Percentiles rank a stretch among this genome's conserved stretches.
These are phyloP conservation scores for Ophion slaviceki DNA, from an alignment of 2,888 invertebrate genomes.

Conservation along the genomic window DNA sequence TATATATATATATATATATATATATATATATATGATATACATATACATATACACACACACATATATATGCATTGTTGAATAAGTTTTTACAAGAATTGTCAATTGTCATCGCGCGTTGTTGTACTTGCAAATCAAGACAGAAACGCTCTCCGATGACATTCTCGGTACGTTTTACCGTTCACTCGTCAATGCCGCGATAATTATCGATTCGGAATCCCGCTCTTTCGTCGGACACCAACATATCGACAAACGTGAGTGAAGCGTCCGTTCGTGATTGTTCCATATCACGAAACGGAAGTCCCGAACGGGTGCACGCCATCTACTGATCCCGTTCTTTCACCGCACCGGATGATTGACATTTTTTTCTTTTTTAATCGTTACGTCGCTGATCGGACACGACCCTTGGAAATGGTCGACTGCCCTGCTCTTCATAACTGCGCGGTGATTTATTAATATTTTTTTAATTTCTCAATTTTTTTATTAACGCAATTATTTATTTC, in stretches of 20 bases:
- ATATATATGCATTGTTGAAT: neutral
- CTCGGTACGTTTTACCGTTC: slow-evolving; percentile 56
- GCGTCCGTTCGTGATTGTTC: slow-evolving; percentile 47
- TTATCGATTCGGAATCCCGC: slow-evolving; percentile 61
- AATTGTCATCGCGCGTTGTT: slow-evolving; percentile 8
- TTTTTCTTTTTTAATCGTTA: slow-evolving; percentile 1
- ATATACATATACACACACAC: neutral
- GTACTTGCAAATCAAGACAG: slow-evolving; percentile 12
- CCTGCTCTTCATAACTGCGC: neutral
- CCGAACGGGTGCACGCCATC: slow-evolving; percentile 29
- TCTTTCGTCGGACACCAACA: slow-evolving; percentile 41
- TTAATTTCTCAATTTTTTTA: neutral
- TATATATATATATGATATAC: too few species aligned
- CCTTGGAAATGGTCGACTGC: neutral
- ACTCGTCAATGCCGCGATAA: slow-evolving; percentile 61
- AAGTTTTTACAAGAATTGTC: neutral
- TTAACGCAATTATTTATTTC: too few species aligned
- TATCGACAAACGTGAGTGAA: slow-evolving; percentile 47
- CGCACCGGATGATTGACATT: slow-evolving; percentile 47
- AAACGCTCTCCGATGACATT: slow-evolving; percentile 49
- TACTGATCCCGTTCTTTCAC: slow-evolving; percentile 54
- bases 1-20: too few species aligned
- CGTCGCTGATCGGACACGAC: neutral
- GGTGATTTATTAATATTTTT: neutral
- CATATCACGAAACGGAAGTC: slow-evolving; percentile 60